phyloP scores from a whole-genome alignment of 30 jellyfish, hydroid and myxozoan genomes.

The Cassiopea xamachana region DNA sequence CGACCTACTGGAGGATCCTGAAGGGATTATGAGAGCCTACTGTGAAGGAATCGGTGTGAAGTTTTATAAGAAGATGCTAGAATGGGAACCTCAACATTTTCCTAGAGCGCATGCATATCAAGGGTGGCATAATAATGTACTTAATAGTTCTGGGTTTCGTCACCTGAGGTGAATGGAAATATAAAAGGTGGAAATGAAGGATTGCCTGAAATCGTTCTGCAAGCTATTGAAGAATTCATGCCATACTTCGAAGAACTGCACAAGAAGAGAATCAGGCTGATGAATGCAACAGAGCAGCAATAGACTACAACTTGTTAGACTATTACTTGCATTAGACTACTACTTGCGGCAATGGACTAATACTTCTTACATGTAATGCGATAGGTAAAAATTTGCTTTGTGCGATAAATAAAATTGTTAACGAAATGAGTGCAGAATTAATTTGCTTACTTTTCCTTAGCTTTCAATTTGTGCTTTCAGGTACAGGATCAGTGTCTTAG shows the following conservation, averaged over 20 bases:
- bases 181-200: constrained; percentile 12
- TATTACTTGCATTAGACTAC: too few species aligned
- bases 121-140: constrained; percentile 97
- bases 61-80: constrained; percentile 82
- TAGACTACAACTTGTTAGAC: too few species aligned
- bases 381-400: too few species aligned
- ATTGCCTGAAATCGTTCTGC: constrained; percentile 75
- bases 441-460: too few species aligned
- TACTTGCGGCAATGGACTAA: too few species aligned
- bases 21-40: constrained; percentile 81
- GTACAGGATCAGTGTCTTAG: too few species aligned
- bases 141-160: constrained; percentile 89
- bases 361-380: too few species aligned
- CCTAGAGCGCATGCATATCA: too few species aligned
- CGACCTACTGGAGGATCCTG: constrained; percentile 91
- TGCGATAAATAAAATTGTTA: too few species aligned
- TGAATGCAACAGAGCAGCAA: neutral
- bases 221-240: constrained; percentile 71
- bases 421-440: too few species aligned
- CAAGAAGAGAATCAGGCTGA: constrained; percentile 51
- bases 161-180: constrained; percentile 24
- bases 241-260: constrained; percentile 68
- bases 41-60: constrained; percentile 84
- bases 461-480: too few species aligned
- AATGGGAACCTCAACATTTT: constrained; percentile 98